Conservation (phyloP, 2,888 invertebrate genomes). For the Reticulitermes lucifugus region DNA sequence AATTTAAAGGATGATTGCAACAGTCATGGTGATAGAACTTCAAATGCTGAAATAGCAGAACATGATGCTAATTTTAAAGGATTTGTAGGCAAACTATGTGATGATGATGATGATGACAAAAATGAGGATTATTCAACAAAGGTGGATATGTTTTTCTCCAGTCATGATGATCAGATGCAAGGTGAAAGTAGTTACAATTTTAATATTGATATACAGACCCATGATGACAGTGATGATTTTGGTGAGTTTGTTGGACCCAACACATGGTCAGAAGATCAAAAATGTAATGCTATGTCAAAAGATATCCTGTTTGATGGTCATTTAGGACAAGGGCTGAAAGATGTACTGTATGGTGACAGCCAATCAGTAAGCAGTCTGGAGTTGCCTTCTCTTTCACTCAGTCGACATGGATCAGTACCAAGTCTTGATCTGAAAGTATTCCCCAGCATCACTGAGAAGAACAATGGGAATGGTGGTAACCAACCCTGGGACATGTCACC, state of each 20-base stretch:
- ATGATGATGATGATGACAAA: not conserved
- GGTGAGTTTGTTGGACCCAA: conserved; percentile 55
- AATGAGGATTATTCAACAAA: not conserved
- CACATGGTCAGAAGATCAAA: conserved; percentile 45
- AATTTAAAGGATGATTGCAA: not conserved
- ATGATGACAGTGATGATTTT: conserved; percentile 53
- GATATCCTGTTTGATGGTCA: conserved; percentile 42
- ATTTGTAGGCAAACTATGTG: conserved; percentile 31
- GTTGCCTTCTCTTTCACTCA: conserved; percentile 58
- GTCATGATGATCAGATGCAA: not conserved
- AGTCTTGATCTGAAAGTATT: conserved; percentile 63
- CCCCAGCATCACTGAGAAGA: conserved; percentile 59
- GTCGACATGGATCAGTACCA: conserved; percentile 62
- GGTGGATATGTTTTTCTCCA: not conserved
- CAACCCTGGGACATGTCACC: conserved; percentile 45
- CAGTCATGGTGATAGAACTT: not conserved
- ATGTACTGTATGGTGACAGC: conserved; percentile 56
- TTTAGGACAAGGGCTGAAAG: conserved; percentile 7
- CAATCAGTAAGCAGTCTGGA: conserved; percentile 62
- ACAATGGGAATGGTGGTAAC: conserved; percentile 26
- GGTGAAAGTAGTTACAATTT: not conserved
- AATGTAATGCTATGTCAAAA: conserved; percentile 18
- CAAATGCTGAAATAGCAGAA: not conserved
- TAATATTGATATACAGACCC: not conserved
- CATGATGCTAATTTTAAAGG: not conserved